Evolutionary conservation across 2,888 invertebrate genomes (phyloP).

Genomic region (Tenthredo notha): DNA sequence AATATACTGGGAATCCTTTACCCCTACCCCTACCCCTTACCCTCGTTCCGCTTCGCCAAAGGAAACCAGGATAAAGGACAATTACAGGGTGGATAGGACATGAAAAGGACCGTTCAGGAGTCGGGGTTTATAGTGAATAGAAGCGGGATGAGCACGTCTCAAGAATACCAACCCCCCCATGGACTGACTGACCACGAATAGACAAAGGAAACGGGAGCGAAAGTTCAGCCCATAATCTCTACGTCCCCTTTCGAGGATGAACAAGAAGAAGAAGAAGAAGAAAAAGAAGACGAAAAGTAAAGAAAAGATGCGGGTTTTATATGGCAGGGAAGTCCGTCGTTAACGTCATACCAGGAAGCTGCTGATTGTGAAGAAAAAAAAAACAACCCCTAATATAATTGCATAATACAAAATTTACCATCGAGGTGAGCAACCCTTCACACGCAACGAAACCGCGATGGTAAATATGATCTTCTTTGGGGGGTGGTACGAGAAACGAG

Average conservation of each 20-base stretch:
- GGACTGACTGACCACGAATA: conserved; percentile 27
- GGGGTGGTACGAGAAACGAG: background rate
- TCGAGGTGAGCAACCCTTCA: background rate
- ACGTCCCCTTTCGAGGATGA: conserved; percentile 50
- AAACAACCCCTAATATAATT: background rate
- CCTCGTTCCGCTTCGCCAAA: background rate
- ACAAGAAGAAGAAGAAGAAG: conserved; percentile 58
- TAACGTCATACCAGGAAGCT: background rate
- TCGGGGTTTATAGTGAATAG: background rate
- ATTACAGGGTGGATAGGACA: conserved; percentile 28
- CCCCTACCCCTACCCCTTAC: background rate
- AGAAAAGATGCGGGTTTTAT: conserved; percentile 22
- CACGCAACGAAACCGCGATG: conserved; percentile 52
- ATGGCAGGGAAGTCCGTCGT: background rate
- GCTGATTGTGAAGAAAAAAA: background rate
- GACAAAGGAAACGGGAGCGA: conserved; percentile 31
- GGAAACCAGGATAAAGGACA: conserved; percentile 24
- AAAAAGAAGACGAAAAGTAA: conserved; percentile 56
- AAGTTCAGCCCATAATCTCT: conserved; percentile 26
- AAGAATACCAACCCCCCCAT: background rate
- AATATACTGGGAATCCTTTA: background rate
- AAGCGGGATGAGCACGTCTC: conserved; percentile 29
- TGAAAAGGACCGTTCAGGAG: conserved; percentile 17
- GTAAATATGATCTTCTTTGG: conserved; percentile 50
- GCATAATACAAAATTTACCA: background rate